Conservation (phyloP, 2,113 vertebrate genomes). For the Rhinoptilus africanus region DNA sequence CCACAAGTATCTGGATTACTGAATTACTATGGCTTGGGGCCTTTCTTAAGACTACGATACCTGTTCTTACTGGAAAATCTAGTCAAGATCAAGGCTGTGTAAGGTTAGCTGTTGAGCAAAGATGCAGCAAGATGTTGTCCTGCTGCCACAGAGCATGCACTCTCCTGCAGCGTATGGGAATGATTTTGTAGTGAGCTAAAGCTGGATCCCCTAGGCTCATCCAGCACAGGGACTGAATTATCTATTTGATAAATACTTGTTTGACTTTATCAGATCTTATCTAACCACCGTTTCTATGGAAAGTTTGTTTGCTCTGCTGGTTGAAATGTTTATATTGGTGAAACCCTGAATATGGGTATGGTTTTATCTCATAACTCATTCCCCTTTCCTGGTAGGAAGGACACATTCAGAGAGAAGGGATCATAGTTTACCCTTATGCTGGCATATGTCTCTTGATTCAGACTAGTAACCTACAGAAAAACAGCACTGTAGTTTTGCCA, state of each 20-base stretch:
- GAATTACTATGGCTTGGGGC: neutral
- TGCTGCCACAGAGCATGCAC: neutral
- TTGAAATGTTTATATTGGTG: neutral
- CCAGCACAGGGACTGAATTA: neutral
- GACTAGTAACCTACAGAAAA: neutral
- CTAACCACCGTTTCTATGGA: neutral
- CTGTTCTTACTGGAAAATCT: neutral
- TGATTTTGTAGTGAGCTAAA: neutral
- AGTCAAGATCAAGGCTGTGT: neutral
- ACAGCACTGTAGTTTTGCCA: neutral
- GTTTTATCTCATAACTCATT: neutral
- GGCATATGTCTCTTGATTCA: neutral
- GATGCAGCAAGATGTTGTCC: neutral
- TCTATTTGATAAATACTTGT: neutral
- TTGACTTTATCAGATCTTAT: neutral
- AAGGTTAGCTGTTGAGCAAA: neutral
- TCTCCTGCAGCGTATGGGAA: neutral
- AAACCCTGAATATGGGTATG: neutral
- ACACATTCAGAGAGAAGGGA: neutral
- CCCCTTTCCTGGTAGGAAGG: neutral
- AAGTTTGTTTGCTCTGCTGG: neutral
- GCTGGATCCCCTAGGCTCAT: neutral
- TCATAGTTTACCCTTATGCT: neutral
- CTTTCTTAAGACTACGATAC: neutral
- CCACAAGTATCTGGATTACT: accelerated